phyloP scores from a whole-genome alignment of 1,140 invertebrate genomes.

The Anadara kagoshimensis region DNA sequence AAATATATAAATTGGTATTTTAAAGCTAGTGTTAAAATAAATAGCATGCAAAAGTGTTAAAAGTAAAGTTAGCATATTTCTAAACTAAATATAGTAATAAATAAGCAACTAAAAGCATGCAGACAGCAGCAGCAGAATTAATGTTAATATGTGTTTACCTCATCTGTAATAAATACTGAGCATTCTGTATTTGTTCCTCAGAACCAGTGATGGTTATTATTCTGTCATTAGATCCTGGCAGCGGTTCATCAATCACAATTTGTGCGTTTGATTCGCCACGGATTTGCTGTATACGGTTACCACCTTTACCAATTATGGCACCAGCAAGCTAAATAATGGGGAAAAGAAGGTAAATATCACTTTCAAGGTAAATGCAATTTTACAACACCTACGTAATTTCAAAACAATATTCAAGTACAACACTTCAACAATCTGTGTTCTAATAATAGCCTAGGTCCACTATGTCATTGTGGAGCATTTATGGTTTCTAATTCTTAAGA shows the following conservation, averaged over 20 bases:
- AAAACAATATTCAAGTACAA: too few relatives aligned
- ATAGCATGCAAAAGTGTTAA: neutral
- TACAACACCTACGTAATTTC: too few relatives aligned
- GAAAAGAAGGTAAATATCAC: slow-evolving; percentile 2
- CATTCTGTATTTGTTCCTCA: slow-evolving; percentile 95
- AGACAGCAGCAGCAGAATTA: neutral
- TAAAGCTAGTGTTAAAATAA: slow-evolving; percentile 82
- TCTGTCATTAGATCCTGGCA: slow-evolving; percentile 92
- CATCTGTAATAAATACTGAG: slow-evolving; percentile 95
- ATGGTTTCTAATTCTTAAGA: too few relatives aligned
- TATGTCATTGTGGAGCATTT: too few relatives aligned
- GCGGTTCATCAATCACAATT: slow-evolving; percentile 96
- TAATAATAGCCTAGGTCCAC: too few relatives aligned
- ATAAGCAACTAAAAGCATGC: neutral
- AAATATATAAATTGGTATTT: neutral
- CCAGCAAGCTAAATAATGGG: slow-evolving; percentile 86
- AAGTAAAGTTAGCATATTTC: neutral
- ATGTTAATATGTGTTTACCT: slow-evolving; percentile 75
- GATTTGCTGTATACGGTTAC: slow-evolving; percentile 94
- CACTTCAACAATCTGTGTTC: too few relatives aligned
- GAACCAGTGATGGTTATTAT: slow-evolving; percentile 97
- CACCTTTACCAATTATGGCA: slow-evolving; percentile 98
- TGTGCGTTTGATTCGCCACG: slow-evolving; percentile 93
- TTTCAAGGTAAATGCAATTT: too few relatives aligned
- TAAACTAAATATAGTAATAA: neutral